Evolutionary conservation across 2,888 invertebrate species (phyloP), one percentile per base, ranked within the genome.

Genomic region (Dasypogon diadema): DNA sequence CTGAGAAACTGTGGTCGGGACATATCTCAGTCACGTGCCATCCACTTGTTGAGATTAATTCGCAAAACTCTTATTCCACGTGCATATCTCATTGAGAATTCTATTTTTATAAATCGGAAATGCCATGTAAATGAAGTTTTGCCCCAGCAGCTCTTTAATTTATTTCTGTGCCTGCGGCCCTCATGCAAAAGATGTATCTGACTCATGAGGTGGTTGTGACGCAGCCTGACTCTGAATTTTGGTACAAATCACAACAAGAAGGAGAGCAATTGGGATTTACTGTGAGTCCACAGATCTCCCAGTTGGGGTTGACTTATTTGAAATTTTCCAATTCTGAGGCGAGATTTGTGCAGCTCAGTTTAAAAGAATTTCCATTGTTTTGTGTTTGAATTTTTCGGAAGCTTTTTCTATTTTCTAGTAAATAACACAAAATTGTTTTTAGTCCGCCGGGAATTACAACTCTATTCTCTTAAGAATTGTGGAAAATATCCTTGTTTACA

Each of bases 21-120:
- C 46, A 46, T 65, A 65, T 65, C 65, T 14, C 4, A 48, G 65
- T 65, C 65, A 65, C 65, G 65, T 46, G 46, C 65, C 65, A 14
- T 46, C 65, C 48, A 65, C 48, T 65, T 65, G 65, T 42, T 65
- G 46, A 24, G 46, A 46, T 46, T 24, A 65, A 65, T 65, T 65
- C 12, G 24, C 65, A 48, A 48, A 65, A 46, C 63, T n/a, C 16
- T 42, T 46, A 65, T 37, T 24, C 48, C 65, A 65, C 65, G 48
- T 65, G 42, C 24, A 65, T 65, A 65, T 65, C 65, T 65, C 48
- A 46, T 46, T 65, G 46, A 65, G 46, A 48, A 46, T 65, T 65
- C 65, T 65, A 65, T 65, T 65, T 65, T 65, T 65, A 46, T 18
- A 65, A 65, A 24, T 65, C 65, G 65, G 65, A 65, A 65, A 65